Conservation (phyloP, 2,888 invertebrate species). For the Autographa pulchrina region DNA sequence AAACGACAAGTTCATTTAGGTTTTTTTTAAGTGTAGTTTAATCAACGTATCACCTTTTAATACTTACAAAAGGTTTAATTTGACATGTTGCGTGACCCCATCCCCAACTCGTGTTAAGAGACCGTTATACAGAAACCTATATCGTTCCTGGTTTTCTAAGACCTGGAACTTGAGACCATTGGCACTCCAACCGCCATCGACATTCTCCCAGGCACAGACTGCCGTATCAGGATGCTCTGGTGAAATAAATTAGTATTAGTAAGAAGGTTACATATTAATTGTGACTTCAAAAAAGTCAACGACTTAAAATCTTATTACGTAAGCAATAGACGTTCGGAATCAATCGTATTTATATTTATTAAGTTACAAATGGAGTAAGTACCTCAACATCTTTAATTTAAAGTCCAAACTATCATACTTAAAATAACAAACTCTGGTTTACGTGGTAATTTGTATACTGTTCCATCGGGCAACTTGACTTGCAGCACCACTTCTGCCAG, state of each 20-base stretch:
- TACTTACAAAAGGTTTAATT: conserved; percentile 91
- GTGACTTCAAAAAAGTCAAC: too few species aligned
- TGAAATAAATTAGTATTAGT: conserved; percentile 34
- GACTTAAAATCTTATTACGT: too few species aligned
- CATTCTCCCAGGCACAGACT: conserved; percentile 74
- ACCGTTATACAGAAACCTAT: conserved; percentile 92
- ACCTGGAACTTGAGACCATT: conserved; percentile 90
- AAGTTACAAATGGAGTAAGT: neutral
- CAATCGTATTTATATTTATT: neutral
- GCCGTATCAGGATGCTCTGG: conserved; percentile 89
- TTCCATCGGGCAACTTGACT: conserved; percentile 81
- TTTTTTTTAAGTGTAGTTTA: neutral
- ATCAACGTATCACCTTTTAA: neutral
- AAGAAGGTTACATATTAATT: too few species aligned
- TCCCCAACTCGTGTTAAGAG: conserved; percentile 87
- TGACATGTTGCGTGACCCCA: conserved; percentile 73
- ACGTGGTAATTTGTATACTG: conserved; percentile 75
- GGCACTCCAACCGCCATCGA: conserved; percentile 86
- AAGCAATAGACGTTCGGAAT: neutral
- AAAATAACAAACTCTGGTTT: conserved; percentile 54
- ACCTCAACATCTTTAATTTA: too few species aligned
- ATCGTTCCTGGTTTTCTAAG: conserved; percentile 89
- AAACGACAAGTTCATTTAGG: neutral
- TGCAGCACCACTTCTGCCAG: conserved; percentile 89
- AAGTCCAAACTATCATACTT: too few species aligned